phyloP scores from a whole-genome alignment of 2,888 invertebrate genomes.

The Cephus nigrinus region DNA sequence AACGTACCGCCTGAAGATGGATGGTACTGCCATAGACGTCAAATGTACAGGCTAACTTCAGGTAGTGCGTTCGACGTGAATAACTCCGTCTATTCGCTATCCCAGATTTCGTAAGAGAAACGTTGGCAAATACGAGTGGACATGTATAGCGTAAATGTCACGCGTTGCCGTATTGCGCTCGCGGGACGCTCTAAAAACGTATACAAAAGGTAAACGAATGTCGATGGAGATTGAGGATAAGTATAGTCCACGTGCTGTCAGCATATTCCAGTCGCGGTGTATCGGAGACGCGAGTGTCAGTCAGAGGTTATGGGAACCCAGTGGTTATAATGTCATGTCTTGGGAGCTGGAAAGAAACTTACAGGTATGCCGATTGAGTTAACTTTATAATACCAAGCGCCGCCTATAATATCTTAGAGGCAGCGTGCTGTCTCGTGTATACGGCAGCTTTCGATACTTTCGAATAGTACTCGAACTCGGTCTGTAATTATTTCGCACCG shows the following conservation, averaged over 20 bases:
- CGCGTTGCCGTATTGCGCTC: neutral
- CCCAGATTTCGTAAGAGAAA: neutral
- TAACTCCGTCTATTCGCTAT: neutral
- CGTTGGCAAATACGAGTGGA: neutral
- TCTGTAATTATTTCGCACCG: neutral
- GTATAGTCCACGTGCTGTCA: conserved; percentile 37
- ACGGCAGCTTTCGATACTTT: neutral
- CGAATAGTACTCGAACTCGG: neutral
- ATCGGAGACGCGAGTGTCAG: conserved; percentile 14
- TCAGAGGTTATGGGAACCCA: conserved; percentile 40
- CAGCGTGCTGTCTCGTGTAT: neutral
- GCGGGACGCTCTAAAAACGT: neutral
- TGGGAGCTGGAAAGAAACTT: conserved; percentile 18
- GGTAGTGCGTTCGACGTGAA: too few species aligned
- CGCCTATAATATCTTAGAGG: neutral
- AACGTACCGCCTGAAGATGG: too few species aligned
- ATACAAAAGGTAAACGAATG: conserved; percentile 33
- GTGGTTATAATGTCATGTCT: conserved; percentile 37
- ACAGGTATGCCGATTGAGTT: neutral
- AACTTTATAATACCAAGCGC: neutral
- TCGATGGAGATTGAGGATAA: conserved; percentile 40
- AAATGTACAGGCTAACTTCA: too few species aligned
- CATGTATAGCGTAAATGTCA: neutral
- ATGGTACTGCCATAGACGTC: too few species aligned
- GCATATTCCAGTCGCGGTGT: conserved; percentile 13